Base-by-base conservation (phyloP, 2,113 vertebrate genomes). In the Pseudopodoces humilis region DNA sequence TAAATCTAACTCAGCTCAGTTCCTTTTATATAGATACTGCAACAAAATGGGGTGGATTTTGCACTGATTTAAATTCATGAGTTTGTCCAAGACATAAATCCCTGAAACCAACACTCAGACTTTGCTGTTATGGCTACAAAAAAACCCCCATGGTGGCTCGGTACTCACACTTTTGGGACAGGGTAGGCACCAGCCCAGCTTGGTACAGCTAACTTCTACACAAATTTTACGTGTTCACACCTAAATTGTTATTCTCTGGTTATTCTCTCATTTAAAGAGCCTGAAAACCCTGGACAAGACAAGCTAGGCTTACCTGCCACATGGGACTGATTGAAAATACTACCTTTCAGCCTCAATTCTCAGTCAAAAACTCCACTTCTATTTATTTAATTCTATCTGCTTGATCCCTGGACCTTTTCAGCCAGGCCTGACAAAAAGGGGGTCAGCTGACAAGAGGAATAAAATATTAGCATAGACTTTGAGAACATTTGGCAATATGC, bases 1-100 rank as follows among this genome's bases (percentile, higher is more conserved):
- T 84, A 43, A 56, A 75, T 79, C 0, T 0, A 77, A 71, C 63
- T 63, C 77, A 39, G 9, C 6, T 44, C 60, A 13, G 2, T 44
- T 91, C 22, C 37, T 92, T 81, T 83, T 55, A 24, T 25, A 25
- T 5, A 88, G 63, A 23, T 41, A 80, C 14, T 43, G 13, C 15
- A 88, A 90, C 18, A 90, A 93, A 92, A 93, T 13, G 18, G 24
- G 49, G 44, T 62, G 30, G 83, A 77, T 90, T 95, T 87, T 72
- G n/a, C n/a, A 47, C 55, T 80, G 55, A 76, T 88, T 80, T 83
- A 88, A 93, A 85, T 92, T 85, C 13, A 35, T 72, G 46, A 85
- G 41, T 65, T 87, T 72, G 49, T 68, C 41, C 31, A 63, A 70
- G 59, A 19, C 37, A 62, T 50, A 92, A 88, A 93, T 77, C 37